Evolutionary conservation across 2,797 vertebrate genomes (phyloP).

Genomic region (Helostoma temminkii): DNA sequence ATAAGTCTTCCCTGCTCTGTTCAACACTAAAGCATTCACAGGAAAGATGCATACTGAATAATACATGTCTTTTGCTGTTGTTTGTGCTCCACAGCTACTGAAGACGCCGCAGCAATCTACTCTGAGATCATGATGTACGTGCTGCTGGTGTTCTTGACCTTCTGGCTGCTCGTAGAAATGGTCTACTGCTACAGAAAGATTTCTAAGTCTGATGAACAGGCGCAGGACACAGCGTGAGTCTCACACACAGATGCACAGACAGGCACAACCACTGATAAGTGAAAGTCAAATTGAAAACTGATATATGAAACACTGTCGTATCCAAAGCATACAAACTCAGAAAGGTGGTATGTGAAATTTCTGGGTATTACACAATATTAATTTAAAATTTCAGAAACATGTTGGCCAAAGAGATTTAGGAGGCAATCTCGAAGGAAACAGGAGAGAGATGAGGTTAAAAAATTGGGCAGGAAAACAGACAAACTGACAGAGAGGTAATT

Average conservation of each 20-base stretch:
- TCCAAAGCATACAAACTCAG: slow-evolving; percentile 4
- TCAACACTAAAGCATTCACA: slow-evolving; percentile 22
- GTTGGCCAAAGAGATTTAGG: slow-evolving; percentile 18
- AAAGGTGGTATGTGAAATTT: background rate
- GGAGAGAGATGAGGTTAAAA: slow-evolving; percentile 17
- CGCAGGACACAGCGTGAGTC: slow-evolving; percentile 93
- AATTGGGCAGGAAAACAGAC: slow-evolving; percentile 5
- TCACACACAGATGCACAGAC: slow-evolving; percentile 16
- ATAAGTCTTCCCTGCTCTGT: slow-evolving; percentile 13
- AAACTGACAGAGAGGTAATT: slow-evolving; percentile 52
- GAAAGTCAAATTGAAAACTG: background rate
- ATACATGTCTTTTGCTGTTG: slow-evolving; percentile 49
- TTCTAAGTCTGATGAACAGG: slow-evolving; percentile 92
- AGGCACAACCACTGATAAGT: slow-evolving; percentile 21
- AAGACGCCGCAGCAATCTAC: slow-evolving; percentile 89
- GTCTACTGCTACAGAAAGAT: slow-evolving; percentile 99
- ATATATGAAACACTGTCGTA: background rate
- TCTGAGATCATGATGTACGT: slow-evolving; percentile 99
- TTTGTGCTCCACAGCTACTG: slow-evolving; percentile 83
- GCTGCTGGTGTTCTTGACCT: slow-evolving; percentile 94
- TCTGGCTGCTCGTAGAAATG: slow-evolving; percentile 97
- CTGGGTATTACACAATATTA: background rate
- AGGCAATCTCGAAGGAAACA: slow-evolving; percentile 22
- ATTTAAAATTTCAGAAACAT: slow-evolving; percentile 23
- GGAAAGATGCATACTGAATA: slow-evolving; percentile 52